phyloP scores from a whole-genome alignment of 2,888 invertebrate species.

The Julus scandinavius region DNA sequence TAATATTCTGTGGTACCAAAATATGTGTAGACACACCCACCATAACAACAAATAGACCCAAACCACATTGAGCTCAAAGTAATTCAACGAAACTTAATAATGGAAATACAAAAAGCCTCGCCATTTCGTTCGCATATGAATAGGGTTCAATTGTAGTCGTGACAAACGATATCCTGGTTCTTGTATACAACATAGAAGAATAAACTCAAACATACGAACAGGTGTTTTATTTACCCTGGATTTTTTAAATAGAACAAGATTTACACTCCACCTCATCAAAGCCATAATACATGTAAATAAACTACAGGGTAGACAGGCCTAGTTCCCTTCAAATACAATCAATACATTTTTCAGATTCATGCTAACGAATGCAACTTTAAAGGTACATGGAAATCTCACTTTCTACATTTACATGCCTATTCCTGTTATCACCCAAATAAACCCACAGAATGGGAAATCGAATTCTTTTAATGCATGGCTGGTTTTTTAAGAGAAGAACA shows the following conservation, averaged over 20 bases:
- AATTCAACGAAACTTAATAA: slow-evolving; percentile 10
- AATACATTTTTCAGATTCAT: not conserved
- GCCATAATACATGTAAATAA: not conserved
- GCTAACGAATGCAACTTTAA: not conserved
- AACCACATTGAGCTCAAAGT: slow-evolving; percentile 35
- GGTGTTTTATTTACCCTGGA: not conserved
- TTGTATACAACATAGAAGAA: not conserved
- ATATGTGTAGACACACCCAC: not conserved
- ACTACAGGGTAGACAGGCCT: not conserved
- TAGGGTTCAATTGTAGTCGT: slow-evolving; percentile 6
- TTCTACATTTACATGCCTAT: not conserved
- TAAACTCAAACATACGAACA: not conserved
- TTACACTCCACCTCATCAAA: not conserved
- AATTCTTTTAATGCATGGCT: not conserved
- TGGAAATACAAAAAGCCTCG: not conserved
- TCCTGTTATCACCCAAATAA: not conserved
- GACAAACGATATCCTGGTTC: slow-evolving; percentile 36
- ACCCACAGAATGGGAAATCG: not conserved
- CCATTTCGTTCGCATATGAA: not conserved
- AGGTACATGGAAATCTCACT: not conserved
- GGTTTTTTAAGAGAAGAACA: too few species aligned
- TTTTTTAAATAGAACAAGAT: not conserved
- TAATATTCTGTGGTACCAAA: not conserved
- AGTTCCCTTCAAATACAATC: slow-evolving; percentile 3
- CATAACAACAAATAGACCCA: not conserved